phyloP scores from a whole-genome alignment of 2,888 invertebrate species.

The Nephrotoma flavescens region DNA sequence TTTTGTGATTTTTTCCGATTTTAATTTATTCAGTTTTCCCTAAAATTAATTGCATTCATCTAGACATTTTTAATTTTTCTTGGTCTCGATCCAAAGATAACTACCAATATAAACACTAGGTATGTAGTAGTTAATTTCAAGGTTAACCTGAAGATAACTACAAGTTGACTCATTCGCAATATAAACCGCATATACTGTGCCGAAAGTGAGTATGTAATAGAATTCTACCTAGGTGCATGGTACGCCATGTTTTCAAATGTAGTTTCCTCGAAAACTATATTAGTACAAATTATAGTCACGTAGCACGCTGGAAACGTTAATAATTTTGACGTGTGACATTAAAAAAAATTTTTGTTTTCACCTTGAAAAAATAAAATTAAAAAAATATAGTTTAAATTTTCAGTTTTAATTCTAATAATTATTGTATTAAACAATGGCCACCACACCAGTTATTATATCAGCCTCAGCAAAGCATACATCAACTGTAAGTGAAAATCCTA shows the following conservation, averaged over 20 bases:
- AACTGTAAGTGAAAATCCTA: slow-evolving; percentile 43
- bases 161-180: no score
- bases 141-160: no score
- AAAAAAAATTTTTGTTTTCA: background rate
- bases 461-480: slow-evolving; percentile 75
- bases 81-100: no score
- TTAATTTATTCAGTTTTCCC: no score
- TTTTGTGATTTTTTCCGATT: no score
- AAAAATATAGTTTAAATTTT: background rate
- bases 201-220: no score
- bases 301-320: background rate
- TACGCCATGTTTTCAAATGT: background rate
- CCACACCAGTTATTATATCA: slow-evolving; percentile 57
- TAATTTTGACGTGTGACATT: background rate
- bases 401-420: background rate
- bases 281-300: background rate
- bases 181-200: no score
- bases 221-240: no score
- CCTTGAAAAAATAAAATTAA: background rate
- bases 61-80: no score
- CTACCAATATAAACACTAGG: no score
- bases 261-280: background rate
- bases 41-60: no score
- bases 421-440: background rate
- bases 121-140: no score